Evolutionary conservation across 2,113 vertebrate genomes (phyloP).

Genomic region (Chaenogobius annularis): DNA sequence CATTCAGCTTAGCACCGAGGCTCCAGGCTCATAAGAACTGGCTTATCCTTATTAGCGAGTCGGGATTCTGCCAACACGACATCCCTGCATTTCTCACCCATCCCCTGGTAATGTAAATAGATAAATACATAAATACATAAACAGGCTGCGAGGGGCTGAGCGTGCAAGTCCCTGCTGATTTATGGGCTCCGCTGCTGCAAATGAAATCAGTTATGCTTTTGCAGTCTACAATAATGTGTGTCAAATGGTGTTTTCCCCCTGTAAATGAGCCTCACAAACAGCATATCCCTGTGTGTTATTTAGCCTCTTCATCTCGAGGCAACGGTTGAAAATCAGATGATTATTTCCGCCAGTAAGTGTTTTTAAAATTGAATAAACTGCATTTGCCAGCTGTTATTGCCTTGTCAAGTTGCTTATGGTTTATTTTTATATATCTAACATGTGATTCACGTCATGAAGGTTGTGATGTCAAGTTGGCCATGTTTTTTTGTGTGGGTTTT

Average conservation of each 20-base stretch:
- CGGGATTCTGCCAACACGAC: slow-evolving; percentile 61
- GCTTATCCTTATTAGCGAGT: slow-evolving; percentile 71
- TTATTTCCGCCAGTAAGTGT: slow-evolving; percentile 56
- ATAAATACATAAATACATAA: slow-evolving; percentile 76
- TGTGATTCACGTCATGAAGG: too few species aligned
- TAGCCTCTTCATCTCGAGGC: slow-evolving; percentile 64
- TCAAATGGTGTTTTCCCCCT: slow-evolving; percentile 55
- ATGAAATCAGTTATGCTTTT: slow-evolving; percentile 62
- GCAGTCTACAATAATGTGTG: slow-evolving; percentile 35
- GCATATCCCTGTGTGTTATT: slow-evolving; percentile 57
- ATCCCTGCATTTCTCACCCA: slow-evolving; percentile 44
- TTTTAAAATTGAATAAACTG: slow-evolving; percentile 87
- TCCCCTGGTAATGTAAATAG: slow-evolving; percentile 69
- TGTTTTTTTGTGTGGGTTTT: too few species aligned
- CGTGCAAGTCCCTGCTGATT: slow-evolving; percentile 60
- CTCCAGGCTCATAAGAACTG: slow-evolving; percentile 50
- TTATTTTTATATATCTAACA: slow-evolving; percentile 49
- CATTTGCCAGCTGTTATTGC: slow-evolving; percentile 83
- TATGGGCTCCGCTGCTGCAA: slow-evolving; percentile 45
- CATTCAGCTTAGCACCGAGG: slow-evolving; percentile 40
- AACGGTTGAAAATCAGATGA: slow-evolving; percentile 54
- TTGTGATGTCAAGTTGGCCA: too few species aligned
- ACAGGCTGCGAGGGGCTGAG: slow-evolving; percentile 64
- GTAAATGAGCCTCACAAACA: slow-evolving; percentile 59
- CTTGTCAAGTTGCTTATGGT: slow-evolving; percentile 87